A percentile compares a stretch with the other conserved stretches of the same genome.
Evolutionary conservation across 2,888 invertebrate species (phyloP).

Genomic region (Sinopyrophorus schimmeli): DNA sequence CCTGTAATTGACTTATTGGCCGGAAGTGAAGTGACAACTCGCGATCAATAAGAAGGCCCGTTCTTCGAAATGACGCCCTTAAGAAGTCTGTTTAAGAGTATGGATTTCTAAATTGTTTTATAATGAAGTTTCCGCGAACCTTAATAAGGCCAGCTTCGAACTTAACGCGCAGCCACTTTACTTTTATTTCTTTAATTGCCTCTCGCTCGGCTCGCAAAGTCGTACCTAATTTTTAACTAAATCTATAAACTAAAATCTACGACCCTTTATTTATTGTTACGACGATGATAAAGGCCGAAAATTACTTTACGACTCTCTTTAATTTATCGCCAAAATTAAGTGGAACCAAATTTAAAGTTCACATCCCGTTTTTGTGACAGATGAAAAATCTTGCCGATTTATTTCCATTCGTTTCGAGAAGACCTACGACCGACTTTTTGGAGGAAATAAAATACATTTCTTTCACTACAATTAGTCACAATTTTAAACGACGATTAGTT

Average conservation of each 20-base stretch:
- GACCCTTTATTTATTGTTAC: too few relatives aligned
- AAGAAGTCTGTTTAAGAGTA: slow-evolving; percentile 36
- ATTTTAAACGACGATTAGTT: too few relatives aligned
- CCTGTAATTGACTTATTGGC: slow-evolving; percentile 57
- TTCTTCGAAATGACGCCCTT: slow-evolving; percentile 44
- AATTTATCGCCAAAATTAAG: slow-evolving; percentile 13
- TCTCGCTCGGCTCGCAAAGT: slow-evolving; percentile 5
- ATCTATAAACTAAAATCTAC: neutral
- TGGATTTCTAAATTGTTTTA: slow-evolving; percentile 41
- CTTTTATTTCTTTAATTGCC: slow-evolving; percentile 32
- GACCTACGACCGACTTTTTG: too few relatives aligned
- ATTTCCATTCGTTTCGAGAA: slow-evolving; percentile 10
- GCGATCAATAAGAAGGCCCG: slow-evolving; percentile 48
- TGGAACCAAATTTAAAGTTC: slow-evolving; percentile 14
- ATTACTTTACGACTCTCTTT: slow-evolving; percentile 8
- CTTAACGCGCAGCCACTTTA: slow-evolving; percentile 31
- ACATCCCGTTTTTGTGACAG: slow-evolving; percentile 13
- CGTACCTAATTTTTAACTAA: neutral
- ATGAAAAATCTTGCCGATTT: slow-evolving; percentile 20
- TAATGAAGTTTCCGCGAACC: slow-evolving; percentile 40
- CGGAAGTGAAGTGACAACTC: slow-evolving; percentile 50
- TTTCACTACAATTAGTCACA: slow-evolving; percentile 19
- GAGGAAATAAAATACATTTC: slow-evolving; percentile 17
- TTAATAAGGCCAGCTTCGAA: slow-evolving; percentile 30
- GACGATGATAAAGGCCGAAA: too few relatives aligned